These are phyloP conservation scores for Drosophila affinis DNA, from an alignment of 2,888 invertebrate species.

Conservation along the genomic window DNA sequence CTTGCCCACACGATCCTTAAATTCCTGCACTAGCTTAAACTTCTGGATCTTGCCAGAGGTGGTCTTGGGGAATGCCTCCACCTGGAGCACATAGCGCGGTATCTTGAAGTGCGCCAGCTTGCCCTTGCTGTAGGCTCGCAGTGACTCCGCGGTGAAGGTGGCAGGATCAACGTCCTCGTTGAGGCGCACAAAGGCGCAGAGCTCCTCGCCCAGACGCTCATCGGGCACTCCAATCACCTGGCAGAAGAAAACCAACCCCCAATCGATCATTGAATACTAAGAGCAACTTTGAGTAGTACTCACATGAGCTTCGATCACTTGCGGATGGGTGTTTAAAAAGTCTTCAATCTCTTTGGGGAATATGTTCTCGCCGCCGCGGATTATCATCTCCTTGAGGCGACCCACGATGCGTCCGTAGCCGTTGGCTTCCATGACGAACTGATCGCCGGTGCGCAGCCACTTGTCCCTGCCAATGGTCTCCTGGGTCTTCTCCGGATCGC, in stretches of 20 bases:
- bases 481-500: slow-evolving; percentile 88
- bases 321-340: slow-evolving; percentile 88
- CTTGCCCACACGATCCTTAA: slow-evolving; percentile 45
- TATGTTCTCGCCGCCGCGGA: slow-evolving; percentile 92
- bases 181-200: slow-evolving; percentile 87
- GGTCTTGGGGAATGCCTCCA: slow-evolving; percentile 90
- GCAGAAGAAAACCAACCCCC: neutral
- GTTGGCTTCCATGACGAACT: slow-evolving; percentile 87
- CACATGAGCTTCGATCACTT: slow-evolving; percentile 88
- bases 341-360: slow-evolving; percentile 92
- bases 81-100: slow-evolving; percentile 88
- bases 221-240: slow-evolving; percentile 89
- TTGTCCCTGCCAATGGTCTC: slow-evolving; percentile 87
- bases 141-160: slow-evolving; percentile 85
- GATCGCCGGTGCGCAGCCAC: slow-evolving; percentile 90
- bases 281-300: slow-evolving; percentile 21
- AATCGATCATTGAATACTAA: neutral
- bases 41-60: slow-evolving; percentile 92
- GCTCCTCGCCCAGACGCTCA: slow-evolving; percentile 89
- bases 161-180: slow-evolving; percentile 82
- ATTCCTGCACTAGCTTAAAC: slow-evolving; percentile 84
- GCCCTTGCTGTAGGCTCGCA: slow-evolving; percentile 87
- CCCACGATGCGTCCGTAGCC: slow-evolving; percentile 89
- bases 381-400: slow-evolving; percentile 90
- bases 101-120: slow-evolving; percentile 91